Base-by-base conservation (phyloP, 2,797 vertebrate genomes). In the Sebastiscus tertius region DNA sequence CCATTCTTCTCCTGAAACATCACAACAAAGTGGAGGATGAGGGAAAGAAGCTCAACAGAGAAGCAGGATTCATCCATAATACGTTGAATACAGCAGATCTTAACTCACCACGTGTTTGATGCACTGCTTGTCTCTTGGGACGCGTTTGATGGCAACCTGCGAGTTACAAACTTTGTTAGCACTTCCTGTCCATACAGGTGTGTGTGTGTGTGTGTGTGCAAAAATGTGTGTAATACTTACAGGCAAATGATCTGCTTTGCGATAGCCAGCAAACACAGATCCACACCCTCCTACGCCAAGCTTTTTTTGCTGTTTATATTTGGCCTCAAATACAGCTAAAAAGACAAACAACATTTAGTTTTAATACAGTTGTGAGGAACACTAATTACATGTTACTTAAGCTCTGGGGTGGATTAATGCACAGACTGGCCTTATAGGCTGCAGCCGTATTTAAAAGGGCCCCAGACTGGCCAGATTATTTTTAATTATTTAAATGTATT, bases 131-230 rank as follows among this genome's bases (percentile, higher is more conserved):
- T 71, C 5, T 1, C 46, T 55, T 2, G 63, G 31, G 0, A 81
- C 39, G 39, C 27, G 60, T 26, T 85, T 88, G 49, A 88, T 79
- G 2, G 78, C 75, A 0, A 87, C 81, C 69, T 75, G 4, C 6
- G 22, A 60, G 55, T 54, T 16, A 79, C 20, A 79, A 61, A 56
- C 26, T 3, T 26, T 20, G 20, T 72, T 29, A 71, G 33, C 49
- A 18, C 8, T 49, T 34, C 5, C 26, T 2, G 22, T n/a, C 10
- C 10, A 29, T 33, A 11, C 27, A 1, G 8, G 2, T 33, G 8
- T 42, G 39, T 42, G 39, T 46, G 42, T 49, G 0, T 49, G 0
- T 49, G 54, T 42, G 36, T 16, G n/a, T 26, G 60, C 4, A 12
- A 13, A 3, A 56, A 13, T n/a, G 18, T 36, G 72, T 49, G 11